A percentile compares a stretch with the other conserved stretches of the same genome.
Conservation (phyloP, 2,113 vertebrate genomes). For the Rhadina sibilatrix region DNA sequence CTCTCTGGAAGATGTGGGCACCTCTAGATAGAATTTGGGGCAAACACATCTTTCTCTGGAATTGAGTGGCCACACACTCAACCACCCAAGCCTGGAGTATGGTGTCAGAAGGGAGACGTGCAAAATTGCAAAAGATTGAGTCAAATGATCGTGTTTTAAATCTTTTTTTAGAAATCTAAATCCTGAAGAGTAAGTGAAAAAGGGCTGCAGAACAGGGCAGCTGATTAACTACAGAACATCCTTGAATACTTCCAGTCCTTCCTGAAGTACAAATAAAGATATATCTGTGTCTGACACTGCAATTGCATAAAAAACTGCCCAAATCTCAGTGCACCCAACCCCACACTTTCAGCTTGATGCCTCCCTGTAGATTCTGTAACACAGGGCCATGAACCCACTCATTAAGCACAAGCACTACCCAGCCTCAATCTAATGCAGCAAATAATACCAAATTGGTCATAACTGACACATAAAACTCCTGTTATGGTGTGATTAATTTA, state of each 20-base stretch:
- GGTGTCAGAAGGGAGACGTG: not conserved
- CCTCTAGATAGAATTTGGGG: not conserved
- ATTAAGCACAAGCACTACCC: not conserved
- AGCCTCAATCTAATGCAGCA: not conserved
- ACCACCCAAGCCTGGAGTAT: not conserved
- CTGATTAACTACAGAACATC: not conserved
- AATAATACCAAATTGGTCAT: conserved; percentile 14
- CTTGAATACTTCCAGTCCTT: not conserved
- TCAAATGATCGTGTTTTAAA: not conserved
- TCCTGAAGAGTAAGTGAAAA: not conserved
- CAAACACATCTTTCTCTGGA: not conserved
- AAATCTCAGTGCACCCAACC: not conserved
- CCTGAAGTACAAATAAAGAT: not conserved
- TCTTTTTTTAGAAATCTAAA: not conserved
- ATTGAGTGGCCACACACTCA: not conserved
- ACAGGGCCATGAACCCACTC: not conserved
- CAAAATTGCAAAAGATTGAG: not conserved
- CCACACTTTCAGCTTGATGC: not conserved
- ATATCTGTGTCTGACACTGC: not conserved
- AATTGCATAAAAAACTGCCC: not conserved
- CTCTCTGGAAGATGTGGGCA: not conserved
- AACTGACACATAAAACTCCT: conserved; percentile 22
- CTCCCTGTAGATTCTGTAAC: not conserved
- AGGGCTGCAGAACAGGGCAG: not conserved
- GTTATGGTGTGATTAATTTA: conserved; percentile 21